Conservation (phyloP, 2,888 invertebrate species). For the Lasius fuliginosus region DNA sequence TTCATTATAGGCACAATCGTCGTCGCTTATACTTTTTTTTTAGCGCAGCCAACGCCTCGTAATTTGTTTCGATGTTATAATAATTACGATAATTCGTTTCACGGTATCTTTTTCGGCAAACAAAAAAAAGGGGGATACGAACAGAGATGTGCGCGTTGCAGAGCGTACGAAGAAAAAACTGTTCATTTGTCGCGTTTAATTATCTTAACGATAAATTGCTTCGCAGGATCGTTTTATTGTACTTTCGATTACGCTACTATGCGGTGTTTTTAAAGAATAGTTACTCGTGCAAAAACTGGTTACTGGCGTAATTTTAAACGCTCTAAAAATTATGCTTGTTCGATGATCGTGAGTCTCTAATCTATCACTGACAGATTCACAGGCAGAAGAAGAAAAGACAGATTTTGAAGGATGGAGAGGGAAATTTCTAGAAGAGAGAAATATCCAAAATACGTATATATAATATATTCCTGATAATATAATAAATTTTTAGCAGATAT, state of each 20-base stretch:
- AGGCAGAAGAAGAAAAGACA: not conserved
- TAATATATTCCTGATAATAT: not conserved
- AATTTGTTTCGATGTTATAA: conserved; percentile 19
- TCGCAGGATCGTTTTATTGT: conserved; percentile 10
- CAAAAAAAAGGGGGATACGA: not conserved
- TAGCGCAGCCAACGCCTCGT: conserved; percentile 29
- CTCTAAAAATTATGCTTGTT: not conserved
- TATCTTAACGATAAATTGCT: conserved; percentile 24
- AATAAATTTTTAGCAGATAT: not conserved
- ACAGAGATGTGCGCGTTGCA: conserved; percentile 13
- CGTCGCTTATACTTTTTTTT: conserved; percentile 34
- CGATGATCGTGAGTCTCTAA: not conserved
- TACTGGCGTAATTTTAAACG: not conserved
- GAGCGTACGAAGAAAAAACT: conserved; percentile 9
- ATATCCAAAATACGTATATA: not conserved
- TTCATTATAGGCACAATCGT: conserved; percentile 72
- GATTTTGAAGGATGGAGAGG: not conserved
- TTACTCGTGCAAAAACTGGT: conserved; percentile 6
- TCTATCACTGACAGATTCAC: not conserved
- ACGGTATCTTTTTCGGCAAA: not conserved
- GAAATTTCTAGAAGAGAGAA: not conserved
- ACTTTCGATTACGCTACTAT: conserved; percentile 32
- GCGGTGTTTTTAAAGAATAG: conserved; percentile 5
- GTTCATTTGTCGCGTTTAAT: not conserved
- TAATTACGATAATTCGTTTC: not conserved